Conservation (phyloP, 2,888 invertebrate species). For the Drosophila flavopinicola region DNA sequence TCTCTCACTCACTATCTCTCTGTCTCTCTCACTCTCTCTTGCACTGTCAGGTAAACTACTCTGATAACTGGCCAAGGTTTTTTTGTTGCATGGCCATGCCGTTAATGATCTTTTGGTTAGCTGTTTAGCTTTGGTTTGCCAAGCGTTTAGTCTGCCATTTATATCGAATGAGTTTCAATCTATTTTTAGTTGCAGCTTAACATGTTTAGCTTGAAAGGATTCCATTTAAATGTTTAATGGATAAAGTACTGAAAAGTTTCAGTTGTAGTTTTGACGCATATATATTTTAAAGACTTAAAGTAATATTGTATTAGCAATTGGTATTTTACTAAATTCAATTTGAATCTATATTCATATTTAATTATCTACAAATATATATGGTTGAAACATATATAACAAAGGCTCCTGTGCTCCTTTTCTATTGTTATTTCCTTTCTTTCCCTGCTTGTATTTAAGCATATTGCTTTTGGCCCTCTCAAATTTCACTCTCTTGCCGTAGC, state of each 20-base stretch:
- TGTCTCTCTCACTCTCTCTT: background rate
- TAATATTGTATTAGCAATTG: too few relatives aligned
- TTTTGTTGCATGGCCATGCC: conserved; percentile 24
- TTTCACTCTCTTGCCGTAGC: conserved; percentile 14
- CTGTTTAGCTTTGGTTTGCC: conserved; percentile 53
- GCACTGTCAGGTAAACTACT: conserved; percentile 51
- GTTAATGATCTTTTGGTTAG: conserved; percentile 68
- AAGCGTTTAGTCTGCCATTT: conserved; percentile 21
- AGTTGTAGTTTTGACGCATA: too few relatives aligned
- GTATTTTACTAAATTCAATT: too few relatives aligned
- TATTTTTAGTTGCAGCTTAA: conserved; percentile 32
- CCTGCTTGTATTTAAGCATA: background rate
- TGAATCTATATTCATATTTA: too few relatives aligned
- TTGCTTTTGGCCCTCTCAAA: conserved; percentile 10
- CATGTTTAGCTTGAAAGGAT: conserved; percentile 19
- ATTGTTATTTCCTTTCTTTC: background rate
- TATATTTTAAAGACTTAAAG: too few relatives aligned
- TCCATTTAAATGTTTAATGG: conserved; percentile 11
- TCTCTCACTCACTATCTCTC: background rate
- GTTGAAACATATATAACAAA: too few relatives aligned
- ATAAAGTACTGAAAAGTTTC: too few relatives aligned
- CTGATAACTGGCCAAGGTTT: conserved; percentile 32
- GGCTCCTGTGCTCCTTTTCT: background rate
- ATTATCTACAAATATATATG: background rate
- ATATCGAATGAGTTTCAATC: conserved; percentile 40